Evolutionary conservation across 1,140 invertebrate genomes (phyloP).

Genomic region (Pemphigus obesinymphae): DNA sequence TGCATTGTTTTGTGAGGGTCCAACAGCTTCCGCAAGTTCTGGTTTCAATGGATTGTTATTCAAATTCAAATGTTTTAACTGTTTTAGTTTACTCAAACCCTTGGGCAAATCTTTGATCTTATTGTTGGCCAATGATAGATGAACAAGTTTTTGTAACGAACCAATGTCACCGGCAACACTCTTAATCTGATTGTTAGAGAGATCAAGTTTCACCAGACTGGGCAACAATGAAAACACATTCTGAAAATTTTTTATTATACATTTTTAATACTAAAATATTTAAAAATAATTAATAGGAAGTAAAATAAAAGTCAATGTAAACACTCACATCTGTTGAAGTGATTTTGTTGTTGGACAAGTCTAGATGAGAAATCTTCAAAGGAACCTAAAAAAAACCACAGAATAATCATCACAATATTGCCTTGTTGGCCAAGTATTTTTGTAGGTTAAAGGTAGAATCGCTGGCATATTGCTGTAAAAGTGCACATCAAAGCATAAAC

Average conservation of each 20-base stretch:
- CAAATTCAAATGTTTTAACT: constrained; percentile 28
- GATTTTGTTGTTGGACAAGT: constrained; percentile 31
- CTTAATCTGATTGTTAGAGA: constrained; percentile 21
- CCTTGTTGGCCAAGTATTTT: neutral
- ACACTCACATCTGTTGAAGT: constrained; percentile 10
- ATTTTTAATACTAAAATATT: neutral
- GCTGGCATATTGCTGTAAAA: neutral
- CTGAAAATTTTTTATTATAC: neutral
- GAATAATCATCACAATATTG: neutral
- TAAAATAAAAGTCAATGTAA: neutral
- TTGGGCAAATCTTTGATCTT: constrained; percentile 34
- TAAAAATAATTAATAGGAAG: neutral
- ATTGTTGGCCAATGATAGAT: constrained; percentile 20
- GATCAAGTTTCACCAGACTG: constrained; percentile 16
- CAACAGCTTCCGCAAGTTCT: neutral
- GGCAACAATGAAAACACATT: constrained; percentile 9
- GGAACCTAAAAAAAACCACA: neutral
- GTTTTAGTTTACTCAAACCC: constrained; percentile 15
- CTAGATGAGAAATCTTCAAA: constrained; percentile 16
- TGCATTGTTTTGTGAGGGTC: constrained; percentile 25
- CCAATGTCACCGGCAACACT: constrained; percentile 23
- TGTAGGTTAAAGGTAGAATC: neutral
- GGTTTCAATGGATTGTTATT: constrained; percentile 24
- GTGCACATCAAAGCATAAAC: neutral
- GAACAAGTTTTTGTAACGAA: constrained; percentile 7